Conservation (phyloP, 1,140 invertebrate species). For the Hermatobates lingyangjiaoensis region DNA sequence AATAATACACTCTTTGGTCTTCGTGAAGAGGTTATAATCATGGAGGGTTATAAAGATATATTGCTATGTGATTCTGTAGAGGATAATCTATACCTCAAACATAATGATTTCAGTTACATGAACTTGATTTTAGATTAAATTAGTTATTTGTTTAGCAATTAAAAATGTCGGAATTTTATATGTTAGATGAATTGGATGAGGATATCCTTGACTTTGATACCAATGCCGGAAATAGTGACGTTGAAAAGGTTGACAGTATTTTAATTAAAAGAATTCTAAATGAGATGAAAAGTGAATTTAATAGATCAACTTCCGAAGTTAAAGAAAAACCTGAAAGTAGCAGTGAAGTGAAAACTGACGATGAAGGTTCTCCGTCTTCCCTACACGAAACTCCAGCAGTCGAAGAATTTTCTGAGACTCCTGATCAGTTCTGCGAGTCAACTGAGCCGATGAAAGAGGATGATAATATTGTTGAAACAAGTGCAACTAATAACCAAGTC, state of each 20-base stretch:
- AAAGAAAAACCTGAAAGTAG: not conserved
- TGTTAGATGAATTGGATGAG: constrained; percentile 8
- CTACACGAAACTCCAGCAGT: not conserved
- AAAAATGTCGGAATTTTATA: not conserved
- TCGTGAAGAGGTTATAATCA: no score
- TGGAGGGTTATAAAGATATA: no score
- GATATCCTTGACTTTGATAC: constrained; percentile 11
- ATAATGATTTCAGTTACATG: no score
- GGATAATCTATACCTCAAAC: no score
- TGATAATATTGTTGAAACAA: no score
- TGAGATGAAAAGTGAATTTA: constrained; percentile 22
- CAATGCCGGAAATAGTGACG: constrained; percentile 10
- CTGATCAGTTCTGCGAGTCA: not conserved
- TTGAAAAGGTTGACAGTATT: constrained; percentile 13
- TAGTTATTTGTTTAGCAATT: not conserved
- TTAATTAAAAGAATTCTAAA: constrained; percentile 19
- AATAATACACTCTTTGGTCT: no score
- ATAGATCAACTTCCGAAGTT: constrained; percentile 3
- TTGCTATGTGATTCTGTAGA: no score
- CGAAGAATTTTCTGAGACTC: not conserved
- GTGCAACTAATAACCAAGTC: no score
- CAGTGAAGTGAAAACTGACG: not conserved
- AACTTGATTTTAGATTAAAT: no score
- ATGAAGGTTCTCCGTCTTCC: not conserved
- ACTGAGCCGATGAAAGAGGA: no score